Percentiles rank a stretch among this genome's conserved stretches.
phyloP scores from a whole-genome alignment of 2,888 invertebrate genomes.

The Syrista parreyssii region DNA sequence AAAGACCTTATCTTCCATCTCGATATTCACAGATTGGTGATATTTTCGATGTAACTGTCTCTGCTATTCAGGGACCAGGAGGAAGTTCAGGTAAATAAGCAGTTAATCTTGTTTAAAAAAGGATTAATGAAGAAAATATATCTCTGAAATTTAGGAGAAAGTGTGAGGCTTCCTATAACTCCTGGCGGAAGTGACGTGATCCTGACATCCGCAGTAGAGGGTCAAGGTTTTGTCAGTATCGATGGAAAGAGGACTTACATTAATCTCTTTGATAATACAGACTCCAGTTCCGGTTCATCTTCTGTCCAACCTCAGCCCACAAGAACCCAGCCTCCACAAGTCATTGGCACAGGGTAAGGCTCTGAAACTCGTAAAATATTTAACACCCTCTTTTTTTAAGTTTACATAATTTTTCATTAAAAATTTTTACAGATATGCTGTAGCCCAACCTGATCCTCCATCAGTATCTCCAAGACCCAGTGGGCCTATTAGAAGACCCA shows the following conservation, averaged over 20 bases:
- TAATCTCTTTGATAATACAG: slow-evolving; percentile 80
- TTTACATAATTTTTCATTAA: slow-evolving; percentile 1
- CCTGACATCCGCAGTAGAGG: slow-evolving; percentile 79
- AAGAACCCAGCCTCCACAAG: slow-evolving; percentile 60
- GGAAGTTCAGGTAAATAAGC: slow-evolving; percentile 60
- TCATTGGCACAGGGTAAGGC: slow-evolving; percentile 72
- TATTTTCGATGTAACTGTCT: slow-evolving; percentile 89
- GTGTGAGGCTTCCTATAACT: slow-evolving; percentile 54
- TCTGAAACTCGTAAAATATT: not conserved
- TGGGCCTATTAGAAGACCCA: slow-evolving; percentile 67
- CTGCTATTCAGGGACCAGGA: slow-evolving; percentile 87
- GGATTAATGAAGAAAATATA: slow-evolving; percentile 1
- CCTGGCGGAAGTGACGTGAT: slow-evolving; percentile 74
- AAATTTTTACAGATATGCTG: slow-evolving; percentile 71
- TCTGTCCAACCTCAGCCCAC: slow-evolving; percentile 61
- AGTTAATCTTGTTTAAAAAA: not conserved
- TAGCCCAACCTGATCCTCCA: slow-evolving; percentile 72
- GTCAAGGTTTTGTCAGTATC: slow-evolving; percentile 90
- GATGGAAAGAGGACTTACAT: slow-evolving; percentile 91
- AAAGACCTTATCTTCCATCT: slow-evolving; percentile 66
- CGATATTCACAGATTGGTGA: slow-evolving; percentile 72
- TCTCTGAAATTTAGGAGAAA: slow-evolving; percentile 40
- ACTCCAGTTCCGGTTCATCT: slow-evolving; percentile 59
- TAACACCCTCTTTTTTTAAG: not conserved
- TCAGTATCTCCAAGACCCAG: slow-evolving; percentile 58